These are phyloP conservation scores for Macrosiphum euphorbiae DNA, from an alignment of 2,888 invertebrate genomes.

Conservation along the genomic window DNA sequence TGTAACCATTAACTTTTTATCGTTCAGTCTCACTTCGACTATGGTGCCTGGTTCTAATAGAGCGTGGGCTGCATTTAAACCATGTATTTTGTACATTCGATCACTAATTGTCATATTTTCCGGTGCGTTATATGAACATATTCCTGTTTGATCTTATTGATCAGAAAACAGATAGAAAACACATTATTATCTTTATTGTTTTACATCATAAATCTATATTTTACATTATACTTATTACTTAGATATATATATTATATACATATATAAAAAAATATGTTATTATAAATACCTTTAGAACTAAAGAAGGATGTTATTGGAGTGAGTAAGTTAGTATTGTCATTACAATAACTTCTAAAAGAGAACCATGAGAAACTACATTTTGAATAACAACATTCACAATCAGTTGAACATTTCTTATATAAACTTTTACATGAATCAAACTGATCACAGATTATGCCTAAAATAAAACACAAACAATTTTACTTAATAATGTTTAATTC, in stretches of 20 bases:
- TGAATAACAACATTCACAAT: background rate
- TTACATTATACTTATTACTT: too few relatives aligned
- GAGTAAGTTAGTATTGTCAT: background rate
- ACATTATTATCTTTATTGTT: background rate
- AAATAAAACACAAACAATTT: background rate
- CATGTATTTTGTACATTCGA: background rate
- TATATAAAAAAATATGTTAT: background rate
- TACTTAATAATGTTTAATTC: background rate
- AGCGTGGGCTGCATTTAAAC: background rate
- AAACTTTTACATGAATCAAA: background rate
- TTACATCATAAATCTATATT: too few relatives aligned
- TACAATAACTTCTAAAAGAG: background rate
- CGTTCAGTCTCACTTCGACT: background rate
- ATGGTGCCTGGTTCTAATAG: background rate
- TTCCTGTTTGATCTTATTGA: background rate
- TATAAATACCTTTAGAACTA: background rate
- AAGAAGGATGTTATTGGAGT: background rate
- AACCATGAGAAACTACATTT: background rate
- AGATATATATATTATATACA: background rate
- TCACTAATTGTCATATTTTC: background rate
- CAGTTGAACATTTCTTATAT: background rate
- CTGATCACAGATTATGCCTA: background rate
- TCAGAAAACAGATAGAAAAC: background rate
- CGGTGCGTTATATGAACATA: background rate
- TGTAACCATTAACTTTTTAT: background rate